Conservation (phyloP, 2,113 vertebrate species). For the Cromileptes altivelis region DNA sequence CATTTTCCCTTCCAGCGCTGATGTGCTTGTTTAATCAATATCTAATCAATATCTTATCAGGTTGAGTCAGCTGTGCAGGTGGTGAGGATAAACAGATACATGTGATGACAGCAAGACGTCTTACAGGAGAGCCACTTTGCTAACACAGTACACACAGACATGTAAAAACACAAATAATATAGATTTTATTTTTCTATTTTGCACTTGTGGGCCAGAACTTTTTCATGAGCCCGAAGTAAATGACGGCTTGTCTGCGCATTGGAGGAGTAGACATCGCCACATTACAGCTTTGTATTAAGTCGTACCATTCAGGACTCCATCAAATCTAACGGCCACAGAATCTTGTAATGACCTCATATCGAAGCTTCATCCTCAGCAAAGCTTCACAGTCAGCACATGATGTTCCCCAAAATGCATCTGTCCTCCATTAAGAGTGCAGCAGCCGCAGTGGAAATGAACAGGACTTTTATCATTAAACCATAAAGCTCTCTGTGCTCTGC, state of each 20-base stretch:
- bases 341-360: slow-evolving; percentile 14
- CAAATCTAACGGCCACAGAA: not conserved
- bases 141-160: no score
- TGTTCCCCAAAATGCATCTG: not conserved
- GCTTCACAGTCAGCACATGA: slow-evolving; percentile 1
- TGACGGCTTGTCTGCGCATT: not conserved
- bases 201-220: not conserved
- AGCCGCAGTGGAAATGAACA: not conserved
- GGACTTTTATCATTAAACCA: slow-evolving; percentile 13
- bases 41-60: not conserved
- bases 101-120: not conserved
- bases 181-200: not conserved
- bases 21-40: not conserved
- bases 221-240: not conserved
- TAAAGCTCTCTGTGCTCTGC: not conserved
- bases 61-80: not conserved
- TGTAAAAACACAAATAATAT: not conserved
- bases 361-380: slow-evolving; percentile 5
- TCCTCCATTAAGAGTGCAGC: slow-evolving; percentile 13
- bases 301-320: not conserved
- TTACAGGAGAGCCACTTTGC: not conserved
- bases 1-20: not conserved
- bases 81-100: not conserved
- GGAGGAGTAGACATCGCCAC: not conserved
- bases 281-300: slow-evolving; percentile 4